Conservation (phyloP, 2,888 invertebrate species). For the Drosophila macrospina region DNA sequence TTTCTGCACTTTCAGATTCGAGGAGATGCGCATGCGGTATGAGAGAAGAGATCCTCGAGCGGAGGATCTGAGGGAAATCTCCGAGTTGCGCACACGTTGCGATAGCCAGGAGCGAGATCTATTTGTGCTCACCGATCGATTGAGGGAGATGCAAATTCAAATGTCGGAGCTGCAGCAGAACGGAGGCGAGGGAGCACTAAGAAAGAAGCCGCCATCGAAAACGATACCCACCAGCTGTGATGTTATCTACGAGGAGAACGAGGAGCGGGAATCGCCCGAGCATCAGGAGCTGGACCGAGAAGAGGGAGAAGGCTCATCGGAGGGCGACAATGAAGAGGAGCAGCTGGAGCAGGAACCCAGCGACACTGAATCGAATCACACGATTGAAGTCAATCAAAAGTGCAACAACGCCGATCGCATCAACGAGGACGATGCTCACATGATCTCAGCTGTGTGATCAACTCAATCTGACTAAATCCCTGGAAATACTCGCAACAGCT, state of each 20-base stretch:
- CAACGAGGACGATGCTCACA: conserved; percentile 78
- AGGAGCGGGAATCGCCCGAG: conserved; percentile 82
- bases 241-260: conserved; percentile 85
- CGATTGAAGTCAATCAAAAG: conserved; percentile 66
- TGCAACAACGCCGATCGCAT: conserved; percentile 56
- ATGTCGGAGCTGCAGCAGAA: conserved; percentile 80
- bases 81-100: conserved; percentile 87
- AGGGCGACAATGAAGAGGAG: conserved; percentile 45
- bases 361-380: conserved; percentile 70
- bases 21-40: conserved; percentile 87
- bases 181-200: conserved; percentile 55
- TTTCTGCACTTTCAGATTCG: conserved; percentile 84
- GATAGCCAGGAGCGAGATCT: conserved; percentile 87
- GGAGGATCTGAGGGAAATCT: conserved; percentile 87
- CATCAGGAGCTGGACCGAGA: conserved; percentile 40
- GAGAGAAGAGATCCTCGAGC: conserved; percentile 87
- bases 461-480: neutral
- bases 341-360: conserved; percentile 61
- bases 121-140: conserved; percentile 87
- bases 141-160: conserved; percentile 87
- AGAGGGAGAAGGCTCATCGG: conserved; percentile 38
- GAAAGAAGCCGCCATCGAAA: conserved; percentile 84
- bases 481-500: conserved; percentile 30
- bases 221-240: conserved; percentile 85
- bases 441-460: conserved; percentile 79